These are phyloP conservation scores for Lumbricus terrestris DNA, from an alignment of 2,888 invertebrate genomes.

Conservation along the genomic window DNA sequence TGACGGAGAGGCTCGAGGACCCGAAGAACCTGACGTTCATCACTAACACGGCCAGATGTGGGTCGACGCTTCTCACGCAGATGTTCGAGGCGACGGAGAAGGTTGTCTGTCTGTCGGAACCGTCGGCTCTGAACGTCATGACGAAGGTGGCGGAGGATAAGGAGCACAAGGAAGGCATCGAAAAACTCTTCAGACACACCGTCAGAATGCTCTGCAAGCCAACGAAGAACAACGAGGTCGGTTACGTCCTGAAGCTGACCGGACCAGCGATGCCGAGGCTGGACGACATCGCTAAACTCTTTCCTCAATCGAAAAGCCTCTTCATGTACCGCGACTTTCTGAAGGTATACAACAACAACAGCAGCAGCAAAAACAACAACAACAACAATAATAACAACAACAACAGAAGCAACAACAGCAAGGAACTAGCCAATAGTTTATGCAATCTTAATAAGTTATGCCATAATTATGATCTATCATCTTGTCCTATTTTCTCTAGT, in stretches of 20 bases:
- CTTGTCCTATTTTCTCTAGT: neutral
- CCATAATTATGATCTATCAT: neutral
- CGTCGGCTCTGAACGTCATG: slow-evolving; percentile 17
- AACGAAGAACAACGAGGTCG: slow-evolving; percentile 18
- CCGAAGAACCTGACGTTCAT: slow-evolving; percentile 32
- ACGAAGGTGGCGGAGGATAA: neutral
- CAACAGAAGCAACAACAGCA: neutral
- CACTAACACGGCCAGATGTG: slow-evolving; percentile 36
- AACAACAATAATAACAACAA: neutral
- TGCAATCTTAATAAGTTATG: neutral
- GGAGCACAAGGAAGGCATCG: slow-evolving; percentile 18
- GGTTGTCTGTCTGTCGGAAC: slow-evolving; percentile 16
- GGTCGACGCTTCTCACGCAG: slow-evolving; percentile 33
- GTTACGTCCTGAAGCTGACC: slow-evolving; percentile 30
- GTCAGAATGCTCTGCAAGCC: slow-evolving; percentile 34
- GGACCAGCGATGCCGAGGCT: slow-evolving; percentile 23
- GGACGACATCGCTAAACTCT: slow-evolving; percentile 21
- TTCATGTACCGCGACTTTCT: slow-evolving; percentile 33
- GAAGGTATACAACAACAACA: slow-evolving; percentile 22
- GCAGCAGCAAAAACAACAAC: neutral
- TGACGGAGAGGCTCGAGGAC: slow-evolving; percentile 32
- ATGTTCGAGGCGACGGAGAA: slow-evolving; percentile 32
- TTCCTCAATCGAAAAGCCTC: slow-evolving; percentile 27
- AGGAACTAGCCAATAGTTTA: neutral
- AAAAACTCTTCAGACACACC: slow-evolving; percentile 17